These are phyloP conservation scores for Marronus borbonicus DNA, from an alignment of 2,888 invertebrate genomes.

Conservation along the genomic window DNA sequence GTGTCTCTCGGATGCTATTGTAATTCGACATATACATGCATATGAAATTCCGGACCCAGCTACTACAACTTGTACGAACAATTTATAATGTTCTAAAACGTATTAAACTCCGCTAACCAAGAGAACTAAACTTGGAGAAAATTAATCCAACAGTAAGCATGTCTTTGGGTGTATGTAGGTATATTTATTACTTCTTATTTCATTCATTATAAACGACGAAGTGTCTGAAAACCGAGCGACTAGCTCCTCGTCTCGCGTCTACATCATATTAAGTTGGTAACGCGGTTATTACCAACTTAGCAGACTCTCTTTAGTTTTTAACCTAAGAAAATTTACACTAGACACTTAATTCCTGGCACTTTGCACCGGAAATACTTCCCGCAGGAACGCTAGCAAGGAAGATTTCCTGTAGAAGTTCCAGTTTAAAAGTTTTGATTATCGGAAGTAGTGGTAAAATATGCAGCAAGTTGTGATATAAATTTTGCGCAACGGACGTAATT, in stretches of 20 bases:
- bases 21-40: too few species aligned
- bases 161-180: too few species aligned
- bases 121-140: too few species aligned
- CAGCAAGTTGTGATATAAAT: slow-evolving; percentile 14
- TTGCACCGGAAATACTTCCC: slow-evolving; percentile 9
- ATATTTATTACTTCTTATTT: slow-evolving; percentile 7
- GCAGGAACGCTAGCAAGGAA: not conserved
- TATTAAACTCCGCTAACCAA: too few species aligned
- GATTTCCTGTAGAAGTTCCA: not conserved
- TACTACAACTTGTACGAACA: too few species aligned
- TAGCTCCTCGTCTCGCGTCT: not conserved
- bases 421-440: slow-evolving; percentile 21
- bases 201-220: slow-evolving; percentile 1
- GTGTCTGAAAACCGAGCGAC: too few species aligned
- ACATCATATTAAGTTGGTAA: slow-evolving; percentile 28
- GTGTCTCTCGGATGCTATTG: too few species aligned
- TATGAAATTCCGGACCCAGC: too few species aligned
- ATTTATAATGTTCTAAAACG: too few species aligned
- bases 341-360: not conserved
- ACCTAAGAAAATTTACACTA: slow-evolving; percentile 6
- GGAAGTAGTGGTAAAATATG: slow-evolving; percentile 8
- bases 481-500: not conserved
- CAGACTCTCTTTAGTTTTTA: slow-evolving; percentile 14
- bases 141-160: too few species aligned
- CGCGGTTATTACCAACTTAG: slow-evolving; percentile 20